Conservation (phyloP, 2,888 invertebrate species). For the Cryptocheilus praepositus region DNA sequence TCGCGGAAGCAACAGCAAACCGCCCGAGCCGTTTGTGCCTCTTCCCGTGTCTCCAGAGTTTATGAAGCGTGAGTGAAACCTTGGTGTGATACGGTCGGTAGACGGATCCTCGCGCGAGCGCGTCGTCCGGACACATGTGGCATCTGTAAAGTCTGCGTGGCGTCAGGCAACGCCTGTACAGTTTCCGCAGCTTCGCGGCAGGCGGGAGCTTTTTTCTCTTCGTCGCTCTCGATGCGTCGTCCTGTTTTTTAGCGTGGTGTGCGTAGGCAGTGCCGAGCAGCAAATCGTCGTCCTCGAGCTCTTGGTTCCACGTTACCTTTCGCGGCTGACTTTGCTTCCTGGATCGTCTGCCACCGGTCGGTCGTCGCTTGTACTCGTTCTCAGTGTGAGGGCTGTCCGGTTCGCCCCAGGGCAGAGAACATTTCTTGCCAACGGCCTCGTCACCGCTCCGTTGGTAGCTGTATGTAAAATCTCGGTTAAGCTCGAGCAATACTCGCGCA, state of each 20-base stretch:
- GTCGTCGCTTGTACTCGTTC: constrained; percentile 8
- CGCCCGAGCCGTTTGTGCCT: background rate
- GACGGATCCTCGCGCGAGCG: constrained; percentile 70
- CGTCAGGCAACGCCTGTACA: background rate
- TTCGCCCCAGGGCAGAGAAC: background rate
- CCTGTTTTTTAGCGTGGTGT: background rate
- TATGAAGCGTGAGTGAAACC: constrained; percentile 75
- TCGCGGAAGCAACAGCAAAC: too few relatives aligned
- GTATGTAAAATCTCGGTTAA: constrained; percentile 48
- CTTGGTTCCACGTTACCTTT: constrained; percentile 68
- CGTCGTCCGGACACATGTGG: constrained; percentile 66
- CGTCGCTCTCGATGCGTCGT: background rate
- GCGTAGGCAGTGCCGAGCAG: background rate
- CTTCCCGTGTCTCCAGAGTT: constrained; percentile 76
- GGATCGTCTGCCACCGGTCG: constrained; percentile 66
- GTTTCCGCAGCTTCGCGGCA: background rate
- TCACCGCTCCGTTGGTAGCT: constrained; percentile 25
- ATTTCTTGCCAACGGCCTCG: background rate
- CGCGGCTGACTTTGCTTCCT: constrained; percentile 77
- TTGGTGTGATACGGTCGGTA: constrained; percentile 75
- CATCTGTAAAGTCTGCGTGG: constrained; percentile 54
- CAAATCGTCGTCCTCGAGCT: constrained; percentile 43
- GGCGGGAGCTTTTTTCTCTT: constrained; percentile 32
- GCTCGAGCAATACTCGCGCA: background rate
- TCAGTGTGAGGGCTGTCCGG: background rate